Conservation (phyloP, 2,113 vertebrate genomes). For the Rhea pennata region DNA sequence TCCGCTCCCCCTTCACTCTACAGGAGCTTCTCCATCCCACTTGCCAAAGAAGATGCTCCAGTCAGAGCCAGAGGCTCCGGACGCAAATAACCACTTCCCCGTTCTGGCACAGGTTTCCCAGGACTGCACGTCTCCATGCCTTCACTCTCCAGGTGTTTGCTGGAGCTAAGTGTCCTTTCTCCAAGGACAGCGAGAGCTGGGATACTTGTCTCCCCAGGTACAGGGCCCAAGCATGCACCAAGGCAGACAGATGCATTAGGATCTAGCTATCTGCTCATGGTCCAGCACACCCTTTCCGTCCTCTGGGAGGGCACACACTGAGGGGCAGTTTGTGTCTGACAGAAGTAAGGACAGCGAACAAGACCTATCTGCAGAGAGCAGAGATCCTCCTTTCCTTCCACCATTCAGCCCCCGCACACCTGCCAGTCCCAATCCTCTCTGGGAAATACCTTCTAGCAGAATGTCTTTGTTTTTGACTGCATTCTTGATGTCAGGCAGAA, state of each 20-base stretch:
- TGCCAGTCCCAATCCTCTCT: not conserved
- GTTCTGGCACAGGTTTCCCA: rapidly evolving
- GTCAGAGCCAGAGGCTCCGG: not conserved
- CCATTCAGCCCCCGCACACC: not conserved
- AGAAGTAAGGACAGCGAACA: not conserved
- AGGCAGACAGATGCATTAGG: not conserved
- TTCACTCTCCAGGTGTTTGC: rapidly evolving
- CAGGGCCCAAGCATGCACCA: not conserved
- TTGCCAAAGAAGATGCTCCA: not conserved
- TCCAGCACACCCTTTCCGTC: not conserved
- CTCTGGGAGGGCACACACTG: not conserved
- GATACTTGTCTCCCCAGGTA: not conserved
- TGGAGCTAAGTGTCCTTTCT: not conserved
- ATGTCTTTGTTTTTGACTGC: not conserved
- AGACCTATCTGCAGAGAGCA: not conserved
- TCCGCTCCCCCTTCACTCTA: not conserved
- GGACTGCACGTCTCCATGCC: rapidly evolving
- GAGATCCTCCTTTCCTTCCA: not conserved
- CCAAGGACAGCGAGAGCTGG: rapidly evolving
- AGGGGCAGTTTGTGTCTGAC: not conserved
- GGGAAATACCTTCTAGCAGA: not conserved
- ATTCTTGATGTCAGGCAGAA: not conserved
- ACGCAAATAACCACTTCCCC: rapidly evolving
- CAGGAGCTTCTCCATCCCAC: not conserved
- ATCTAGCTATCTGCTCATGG: not conserved